These are phyloP conservation scores for Corvus hawaiiensis DNA, from an alignment of 2,113 vertebrate genomes.

Conservation along the genomic window DNA sequence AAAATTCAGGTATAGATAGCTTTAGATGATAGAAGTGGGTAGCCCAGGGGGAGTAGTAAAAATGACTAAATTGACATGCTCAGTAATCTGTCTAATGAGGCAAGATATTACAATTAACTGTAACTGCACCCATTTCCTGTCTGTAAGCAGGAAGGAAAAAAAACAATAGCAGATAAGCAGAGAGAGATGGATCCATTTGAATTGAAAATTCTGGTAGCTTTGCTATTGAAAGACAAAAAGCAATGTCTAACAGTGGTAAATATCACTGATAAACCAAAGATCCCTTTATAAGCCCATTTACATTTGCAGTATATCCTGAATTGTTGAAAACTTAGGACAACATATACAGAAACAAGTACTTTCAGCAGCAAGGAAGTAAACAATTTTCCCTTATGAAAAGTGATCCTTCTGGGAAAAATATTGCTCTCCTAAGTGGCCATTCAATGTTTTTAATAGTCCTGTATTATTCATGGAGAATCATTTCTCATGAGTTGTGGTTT, in stretches of 20 bases:
- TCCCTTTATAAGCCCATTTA: not conserved
- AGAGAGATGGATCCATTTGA: not conserved
- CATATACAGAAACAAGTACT: not conserved
- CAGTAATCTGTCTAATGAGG: conserved; percentile 19
- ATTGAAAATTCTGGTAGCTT: not conserved
- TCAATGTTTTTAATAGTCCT: not conserved
- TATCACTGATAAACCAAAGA: not conserved
- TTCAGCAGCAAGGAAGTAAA: not conserved
- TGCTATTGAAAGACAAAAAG: not conserved
- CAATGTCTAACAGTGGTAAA: not conserved
- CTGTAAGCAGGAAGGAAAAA: not conserved
- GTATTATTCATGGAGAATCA: not conserved
- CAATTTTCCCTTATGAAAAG: not conserved
- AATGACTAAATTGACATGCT: not conserved
- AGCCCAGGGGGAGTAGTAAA: not conserved
- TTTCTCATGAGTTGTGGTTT: not conserved
- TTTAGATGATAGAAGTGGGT: not conserved
- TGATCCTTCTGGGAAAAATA: conserved; percentile 7
- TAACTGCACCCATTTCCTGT: not conserved
- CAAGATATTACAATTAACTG: not conserved
- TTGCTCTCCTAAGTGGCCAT: not conserved
- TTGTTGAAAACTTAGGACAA: not conserved
- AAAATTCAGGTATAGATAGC: not conserved
- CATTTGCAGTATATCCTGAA: not conserved
- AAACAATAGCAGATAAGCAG: not conserved